These are phyloP conservation scores for Enteromius radiatus DNA, from an alignment of 2,797 vertebrate genomes.

Conservation along the genomic window DNA sequence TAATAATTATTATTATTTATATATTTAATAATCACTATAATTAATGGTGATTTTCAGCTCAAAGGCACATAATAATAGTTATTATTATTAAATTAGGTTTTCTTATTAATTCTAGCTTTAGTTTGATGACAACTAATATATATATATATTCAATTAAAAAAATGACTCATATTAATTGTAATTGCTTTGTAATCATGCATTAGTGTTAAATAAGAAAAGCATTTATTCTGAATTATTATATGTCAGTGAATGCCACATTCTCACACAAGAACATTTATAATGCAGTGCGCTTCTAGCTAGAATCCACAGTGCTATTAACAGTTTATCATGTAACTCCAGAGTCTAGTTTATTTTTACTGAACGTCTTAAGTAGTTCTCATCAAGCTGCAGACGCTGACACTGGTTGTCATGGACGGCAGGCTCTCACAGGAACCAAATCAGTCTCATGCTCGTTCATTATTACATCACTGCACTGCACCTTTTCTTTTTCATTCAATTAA, in stretches of 20 bases:
- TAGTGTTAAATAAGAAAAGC: background rate
- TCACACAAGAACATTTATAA: background rate
- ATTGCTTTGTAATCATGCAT: background rate
- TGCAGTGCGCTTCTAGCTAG: background rate
- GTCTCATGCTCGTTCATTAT: constrained; percentile 29
- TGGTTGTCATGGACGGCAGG: constrained; percentile 63
- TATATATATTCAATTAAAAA: too few species aligned
- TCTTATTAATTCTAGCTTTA: too few species aligned
- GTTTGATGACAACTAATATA: too few species aligned
- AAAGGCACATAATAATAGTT: too few species aligned
- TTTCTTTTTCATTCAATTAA: constrained; percentile 45
- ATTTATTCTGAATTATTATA: background rate
- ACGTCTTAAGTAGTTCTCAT: background rate
- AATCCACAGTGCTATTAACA: background rate
- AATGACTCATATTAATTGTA: background rate
- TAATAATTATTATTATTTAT: too few species aligned
- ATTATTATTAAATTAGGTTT: too few species aligned
- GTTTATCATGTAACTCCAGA: background rate
- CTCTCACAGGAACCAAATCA: constrained; percentile 58
- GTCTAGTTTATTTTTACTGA: background rate
- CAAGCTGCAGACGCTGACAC: constrained; percentile 43
- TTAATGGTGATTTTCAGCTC: too few species aligned
- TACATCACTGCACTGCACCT: constrained; percentile 39
- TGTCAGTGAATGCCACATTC: background rate
- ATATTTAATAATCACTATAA: too few species aligned